These are phyloP conservation scores for Mellilla xanthometata DNA, from an alignment of 2,888 invertebrate genomes.

Conservation along the genomic window DNA sequence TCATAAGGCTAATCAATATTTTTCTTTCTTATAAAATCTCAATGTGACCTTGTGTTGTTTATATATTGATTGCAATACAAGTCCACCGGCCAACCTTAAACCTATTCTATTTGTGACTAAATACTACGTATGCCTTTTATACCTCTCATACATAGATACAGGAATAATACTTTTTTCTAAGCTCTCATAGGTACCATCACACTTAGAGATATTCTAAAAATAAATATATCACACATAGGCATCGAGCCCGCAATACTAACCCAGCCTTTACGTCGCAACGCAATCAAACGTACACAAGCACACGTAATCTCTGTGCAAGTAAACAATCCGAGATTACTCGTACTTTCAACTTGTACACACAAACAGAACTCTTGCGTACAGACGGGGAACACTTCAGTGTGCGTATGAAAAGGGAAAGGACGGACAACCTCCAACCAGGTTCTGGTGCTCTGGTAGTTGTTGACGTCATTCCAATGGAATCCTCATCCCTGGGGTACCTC, in stretches of 20 bases:
- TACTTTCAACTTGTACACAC: conserved; percentile 1
- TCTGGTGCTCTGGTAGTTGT: conserved; percentile 79
- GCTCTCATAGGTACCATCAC: no score
- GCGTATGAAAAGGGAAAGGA: conserved; percentile 50
- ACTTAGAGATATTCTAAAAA: no score
- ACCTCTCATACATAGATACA: no score
- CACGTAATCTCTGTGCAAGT: not conserved
- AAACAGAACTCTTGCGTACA: not conserved
- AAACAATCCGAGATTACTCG: not conserved
- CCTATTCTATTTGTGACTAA: no score
- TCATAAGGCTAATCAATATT: no score
- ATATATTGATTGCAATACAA: no score
- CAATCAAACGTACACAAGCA: not conserved
- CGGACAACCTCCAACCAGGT: conserved; percentile 47
- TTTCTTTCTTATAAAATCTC: no score
- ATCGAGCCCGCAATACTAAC: not conserved
- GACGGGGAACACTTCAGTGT: conserved; percentile 28
- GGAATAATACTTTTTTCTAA: no score
- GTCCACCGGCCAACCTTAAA: no score
- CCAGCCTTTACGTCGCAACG: no score
- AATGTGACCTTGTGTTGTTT: no score
- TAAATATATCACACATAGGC: not conserved
- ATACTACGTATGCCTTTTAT: no score
- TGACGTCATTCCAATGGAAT: conserved; percentile 83
- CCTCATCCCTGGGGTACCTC: conserved; percentile 78